Evolutionary conservation across 1,140 invertebrate species (phyloP).

Genomic region (Eriocheir sinensis): DNA sequence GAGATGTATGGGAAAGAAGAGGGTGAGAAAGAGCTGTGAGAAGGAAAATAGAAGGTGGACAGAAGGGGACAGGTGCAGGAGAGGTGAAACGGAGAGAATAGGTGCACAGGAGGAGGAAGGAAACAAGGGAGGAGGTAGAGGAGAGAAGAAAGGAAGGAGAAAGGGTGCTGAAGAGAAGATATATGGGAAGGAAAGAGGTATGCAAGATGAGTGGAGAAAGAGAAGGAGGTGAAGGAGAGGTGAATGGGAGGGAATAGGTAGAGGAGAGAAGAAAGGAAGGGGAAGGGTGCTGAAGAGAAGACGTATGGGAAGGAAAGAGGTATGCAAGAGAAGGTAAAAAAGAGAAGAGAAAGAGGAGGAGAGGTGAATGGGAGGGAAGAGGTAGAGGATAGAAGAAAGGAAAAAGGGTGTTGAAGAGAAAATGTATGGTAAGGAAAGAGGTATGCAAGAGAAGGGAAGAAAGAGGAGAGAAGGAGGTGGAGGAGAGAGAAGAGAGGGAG

Average conservation of each 20-base stretch:
- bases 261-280: background rate
- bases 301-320: background rate
- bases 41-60: background rate
- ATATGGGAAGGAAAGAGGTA: background rate
- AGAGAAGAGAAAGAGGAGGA: background rate
- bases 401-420: too few species aligned
- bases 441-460: background rate
- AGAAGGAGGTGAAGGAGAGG: background rate
- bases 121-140: background rate
- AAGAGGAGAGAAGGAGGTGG: background rate
- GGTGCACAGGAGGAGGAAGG: background rate
- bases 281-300: background rate
- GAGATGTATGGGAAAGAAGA: background rate
- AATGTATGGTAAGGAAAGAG: too few species aligned
- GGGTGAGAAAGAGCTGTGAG: background rate
- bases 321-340: background rate
- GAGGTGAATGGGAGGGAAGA: background rate
- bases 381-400: background rate
- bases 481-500: background rate
- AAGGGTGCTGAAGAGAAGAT: background rate
- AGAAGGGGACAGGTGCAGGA: background rate
- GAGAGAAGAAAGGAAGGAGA: background rate
- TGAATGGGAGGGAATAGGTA: background rate
- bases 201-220: background rate
- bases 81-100: background rate